These are phyloP conservation scores for Plutella xylostella DNA, from an alignment of 2,888 invertebrate species.

Conservation along the genomic window DNA sequence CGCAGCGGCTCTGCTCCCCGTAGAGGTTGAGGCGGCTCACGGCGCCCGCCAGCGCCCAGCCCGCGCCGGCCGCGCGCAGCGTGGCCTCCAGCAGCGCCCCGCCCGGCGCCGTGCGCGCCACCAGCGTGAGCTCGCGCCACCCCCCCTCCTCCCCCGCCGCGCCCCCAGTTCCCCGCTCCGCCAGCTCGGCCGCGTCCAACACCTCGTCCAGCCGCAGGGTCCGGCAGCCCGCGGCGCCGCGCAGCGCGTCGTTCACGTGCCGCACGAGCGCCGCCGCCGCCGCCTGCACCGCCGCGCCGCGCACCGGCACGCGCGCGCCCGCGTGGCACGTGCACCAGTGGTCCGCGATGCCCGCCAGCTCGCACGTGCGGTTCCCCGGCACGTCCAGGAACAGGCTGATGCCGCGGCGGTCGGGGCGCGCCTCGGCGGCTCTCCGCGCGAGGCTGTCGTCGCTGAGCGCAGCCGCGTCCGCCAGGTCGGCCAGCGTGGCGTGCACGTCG, in stretches of 20 bases:
- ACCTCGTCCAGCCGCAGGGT: slow-evolving; percentile 72
- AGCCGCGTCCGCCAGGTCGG: slow-evolving; percentile 73
- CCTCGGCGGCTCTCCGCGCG: slow-evolving; percentile 32
- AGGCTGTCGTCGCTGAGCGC: slow-evolving; percentile 48
- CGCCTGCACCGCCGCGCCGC: slow-evolving; percentile 63
- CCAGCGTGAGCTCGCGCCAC: slow-evolving; percentile 73
- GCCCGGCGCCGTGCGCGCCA: slow-evolving; percentile 75
- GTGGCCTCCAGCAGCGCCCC: slow-evolving; percentile 85
- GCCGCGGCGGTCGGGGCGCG: slow-evolving; percentile 62
- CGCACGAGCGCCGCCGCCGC: slow-evolving; percentile 73
- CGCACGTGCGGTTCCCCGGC: slow-evolving; percentile 79
- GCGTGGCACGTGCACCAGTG: slow-evolving; percentile 93
- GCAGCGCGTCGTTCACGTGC: slow-evolving; percentile 74
- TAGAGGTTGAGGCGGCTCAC: slow-evolving; percentile 84
- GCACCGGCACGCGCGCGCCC: slow-evolving; percentile 65
- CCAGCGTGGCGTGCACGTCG: slow-evolving; percentile 84
- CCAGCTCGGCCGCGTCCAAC: slow-evolving; percentile 75
- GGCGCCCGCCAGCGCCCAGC: slow-evolving; percentile 74
- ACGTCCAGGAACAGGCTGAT: slow-evolving; percentile 84
- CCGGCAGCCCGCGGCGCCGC: slow-evolving; percentile 74
- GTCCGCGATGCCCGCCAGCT: slow-evolving; percentile 79
- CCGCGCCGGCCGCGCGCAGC: slow-evolving; percentile 46
- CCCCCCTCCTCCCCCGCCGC: slow-evolving; percentile 42
- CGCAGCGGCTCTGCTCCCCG: slow-evolving; percentile 83
- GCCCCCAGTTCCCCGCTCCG: too few relatives aligned